Evolutionary conservation across 2,113 vertebrate genomes (phyloP).

Genomic region (Chloroceryle aenea): DNA sequence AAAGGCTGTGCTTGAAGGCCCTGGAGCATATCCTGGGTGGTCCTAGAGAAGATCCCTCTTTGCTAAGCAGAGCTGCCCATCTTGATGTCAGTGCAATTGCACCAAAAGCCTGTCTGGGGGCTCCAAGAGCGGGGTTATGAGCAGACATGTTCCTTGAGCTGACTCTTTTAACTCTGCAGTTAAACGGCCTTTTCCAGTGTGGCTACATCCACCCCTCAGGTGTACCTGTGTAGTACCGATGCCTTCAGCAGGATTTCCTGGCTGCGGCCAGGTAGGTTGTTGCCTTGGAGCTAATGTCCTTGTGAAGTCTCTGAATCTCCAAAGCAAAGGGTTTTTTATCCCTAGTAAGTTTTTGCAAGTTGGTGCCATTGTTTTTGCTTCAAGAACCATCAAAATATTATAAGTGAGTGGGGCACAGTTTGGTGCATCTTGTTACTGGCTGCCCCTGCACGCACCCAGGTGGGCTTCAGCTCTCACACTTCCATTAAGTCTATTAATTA

Average conservation of each 20-base stretch:
- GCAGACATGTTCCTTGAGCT: background rate
- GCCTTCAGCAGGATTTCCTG: background rate
- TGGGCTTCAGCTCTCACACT: background rate
- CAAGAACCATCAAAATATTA: background rate
- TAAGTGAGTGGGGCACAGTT: background rate
- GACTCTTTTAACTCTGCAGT: fast-evolving
- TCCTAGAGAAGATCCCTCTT: background rate
- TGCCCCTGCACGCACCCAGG: fast-evolving
- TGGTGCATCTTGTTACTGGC: background rate
- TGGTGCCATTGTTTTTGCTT: background rate
- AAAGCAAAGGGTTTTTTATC: background rate
- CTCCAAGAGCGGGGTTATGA: background rate
- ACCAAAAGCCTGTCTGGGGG: background rate
- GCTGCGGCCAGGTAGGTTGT: background rate
- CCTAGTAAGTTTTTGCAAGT: background rate
- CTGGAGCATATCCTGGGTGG: background rate
- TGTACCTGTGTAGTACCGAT: background rate
- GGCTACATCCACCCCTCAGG: too few relatives aligned
- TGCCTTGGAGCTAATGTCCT: background rate
- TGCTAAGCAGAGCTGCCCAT: background rate
- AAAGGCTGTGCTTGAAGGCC: background rate
- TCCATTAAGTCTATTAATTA: background rate
- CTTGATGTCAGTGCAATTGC: background rate
- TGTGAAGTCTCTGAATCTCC: background rate
- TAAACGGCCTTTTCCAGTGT: background rate